Evolutionary conservation across 1,140 invertebrate genomes (phyloP), one percentile per base, ranked within the genome.

Genomic region (Agrilus planipennis): DNA sequence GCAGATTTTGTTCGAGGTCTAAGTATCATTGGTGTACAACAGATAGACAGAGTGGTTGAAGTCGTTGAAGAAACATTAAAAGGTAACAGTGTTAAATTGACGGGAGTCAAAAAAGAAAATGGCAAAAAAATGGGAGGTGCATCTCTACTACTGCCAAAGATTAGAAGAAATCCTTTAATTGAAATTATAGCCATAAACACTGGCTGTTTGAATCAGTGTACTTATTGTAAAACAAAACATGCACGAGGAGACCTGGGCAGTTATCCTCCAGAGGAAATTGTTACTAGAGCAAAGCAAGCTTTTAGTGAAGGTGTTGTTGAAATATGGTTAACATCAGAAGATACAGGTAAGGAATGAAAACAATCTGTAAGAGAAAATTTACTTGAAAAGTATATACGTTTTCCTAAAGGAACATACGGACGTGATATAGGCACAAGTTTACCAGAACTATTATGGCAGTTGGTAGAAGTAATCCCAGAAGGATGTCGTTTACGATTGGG

Each of bases 141-240:
- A 1, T 75, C 82, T 0, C 64, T 98, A 0, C 67, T 76, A 28
- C 63, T 99, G 3, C 94, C 94, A 0, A 99, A 99, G 71, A 84
- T 98, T 6, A 68, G 95, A 36, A 83, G 86, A 57, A 99, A 99
- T 70, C 88, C 90, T 3, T 67, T 97, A 0, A 87, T 99, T 46
- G 95, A 99, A 72, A 98, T 99, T 36, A 94, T 99, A 46, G 79
- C 95, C 0, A 95, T 99, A 11, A 98, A 92, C 62, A 96, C 91
- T 2, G 95, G 93, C 0, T 99, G 95, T 58, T 64, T 99, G 3
- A 99, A 99, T 68, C 88, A 96, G 51, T 99, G 95, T 60, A 97
- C 94, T 0, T 99, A 98, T 59, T 98, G 94, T 57, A 98, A 98
- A 64, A 99, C 94, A 0, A 98, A 98, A 61, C 90, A 95, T 65